Percentiles rank a stretch among this genome's conserved stretches.
Conservation (phyloP, 2,113 vertebrate genomes). For the Pomatorhinus ruficollis region DNA sequence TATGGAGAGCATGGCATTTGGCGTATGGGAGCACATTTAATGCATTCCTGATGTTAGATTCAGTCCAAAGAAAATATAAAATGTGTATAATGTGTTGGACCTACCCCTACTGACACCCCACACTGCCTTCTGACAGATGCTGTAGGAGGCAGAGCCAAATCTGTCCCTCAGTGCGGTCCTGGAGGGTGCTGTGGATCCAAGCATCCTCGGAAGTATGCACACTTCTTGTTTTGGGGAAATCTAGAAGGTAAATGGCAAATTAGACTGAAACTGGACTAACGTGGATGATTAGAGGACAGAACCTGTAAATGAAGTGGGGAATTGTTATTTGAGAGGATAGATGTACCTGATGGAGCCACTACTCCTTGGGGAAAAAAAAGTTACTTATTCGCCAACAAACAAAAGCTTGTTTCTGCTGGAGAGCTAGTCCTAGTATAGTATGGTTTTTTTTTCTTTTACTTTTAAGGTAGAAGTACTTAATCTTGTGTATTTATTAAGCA, state of each 20-base stretch:
- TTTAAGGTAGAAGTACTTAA: background rate
- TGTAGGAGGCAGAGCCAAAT: background rate
- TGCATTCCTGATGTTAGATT: background rate
- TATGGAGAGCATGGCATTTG: background rate
- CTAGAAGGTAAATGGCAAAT: background rate
- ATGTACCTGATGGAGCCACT: background rate
- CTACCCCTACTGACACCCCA: rapidly evolving
- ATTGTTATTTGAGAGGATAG: background rate
- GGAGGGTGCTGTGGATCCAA: background rate
- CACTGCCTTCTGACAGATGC: no score
- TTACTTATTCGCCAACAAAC: background rate
- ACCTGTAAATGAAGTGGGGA: background rate
- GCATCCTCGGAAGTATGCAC: background rate
- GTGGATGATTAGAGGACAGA: background rate
- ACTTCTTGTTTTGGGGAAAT: background rate
- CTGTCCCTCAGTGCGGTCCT: background rate
- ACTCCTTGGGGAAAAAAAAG: background rate
- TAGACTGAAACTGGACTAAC: background rate
- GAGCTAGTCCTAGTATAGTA: background rate
- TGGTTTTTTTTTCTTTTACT: background rate
- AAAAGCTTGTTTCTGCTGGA: background rate
- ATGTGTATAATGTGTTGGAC: background rate
- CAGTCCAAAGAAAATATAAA: background rate
- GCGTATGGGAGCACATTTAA: background rate
- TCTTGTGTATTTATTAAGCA: background rate